Conservation (phyloP, 2,888 invertebrate genomes). For the Dorcus parallelipipedus region DNA sequence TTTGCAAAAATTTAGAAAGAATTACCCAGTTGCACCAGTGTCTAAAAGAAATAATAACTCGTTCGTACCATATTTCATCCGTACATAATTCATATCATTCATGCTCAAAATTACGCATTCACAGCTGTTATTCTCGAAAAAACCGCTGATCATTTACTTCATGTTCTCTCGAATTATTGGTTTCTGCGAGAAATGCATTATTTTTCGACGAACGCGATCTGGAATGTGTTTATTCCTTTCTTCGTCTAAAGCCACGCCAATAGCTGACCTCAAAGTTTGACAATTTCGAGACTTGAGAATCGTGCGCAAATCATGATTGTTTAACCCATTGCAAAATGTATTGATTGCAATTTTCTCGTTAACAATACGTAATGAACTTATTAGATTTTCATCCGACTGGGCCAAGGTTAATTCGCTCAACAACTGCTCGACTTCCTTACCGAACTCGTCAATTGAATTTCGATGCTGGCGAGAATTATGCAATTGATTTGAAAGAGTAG, state of each 20-base stretch:
- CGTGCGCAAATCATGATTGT: background rate
- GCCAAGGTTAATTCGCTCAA: too few species aligned
- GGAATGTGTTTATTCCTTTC: background rate
- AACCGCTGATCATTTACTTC: background rate
- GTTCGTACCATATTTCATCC: background rate
- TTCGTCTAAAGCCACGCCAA: background rate
- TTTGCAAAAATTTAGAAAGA: background rate
- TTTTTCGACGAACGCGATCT: background rate
- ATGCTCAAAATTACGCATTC: background rate
- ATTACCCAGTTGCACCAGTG: conserved; percentile 1
- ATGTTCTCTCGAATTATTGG: background rate
- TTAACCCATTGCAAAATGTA: background rate
- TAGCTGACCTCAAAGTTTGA: too few species aligned
- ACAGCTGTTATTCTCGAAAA: conserved; percentile 2
- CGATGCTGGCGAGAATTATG: too few species aligned
- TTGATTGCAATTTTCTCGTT: conserved; percentile 5
- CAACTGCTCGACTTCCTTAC: too few species aligned
- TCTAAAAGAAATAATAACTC: conserved; percentile 1
- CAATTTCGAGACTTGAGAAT: too few species aligned
- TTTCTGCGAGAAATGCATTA: background rate
- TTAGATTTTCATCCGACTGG: too few species aligned
- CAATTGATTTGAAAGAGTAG: too few species aligned
- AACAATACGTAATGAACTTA: background rate
- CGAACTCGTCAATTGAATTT: too few species aligned
- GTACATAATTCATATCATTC: conserved; percentile 7